Base-by-base conservation (phyloP, 2,888 invertebrate genomes). In the Nomada hirtipes region DNA sequence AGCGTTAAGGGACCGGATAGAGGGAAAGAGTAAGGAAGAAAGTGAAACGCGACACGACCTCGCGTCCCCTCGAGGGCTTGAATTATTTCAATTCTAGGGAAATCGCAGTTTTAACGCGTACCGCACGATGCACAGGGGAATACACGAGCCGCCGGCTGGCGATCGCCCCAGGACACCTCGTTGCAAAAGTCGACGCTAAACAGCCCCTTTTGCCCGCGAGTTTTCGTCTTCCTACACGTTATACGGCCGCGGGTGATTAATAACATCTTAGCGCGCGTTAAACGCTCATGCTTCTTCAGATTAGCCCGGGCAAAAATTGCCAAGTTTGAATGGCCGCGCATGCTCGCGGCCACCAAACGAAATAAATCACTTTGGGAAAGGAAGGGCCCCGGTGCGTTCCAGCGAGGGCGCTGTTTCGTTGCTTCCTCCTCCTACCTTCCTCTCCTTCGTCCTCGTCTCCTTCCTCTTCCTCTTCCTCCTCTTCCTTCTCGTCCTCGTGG, bases 271-370 rank as follows among this genome's bases (percentile, higher is more conserved):
- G 82, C 82, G 80, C 76, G 81, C 85, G 89, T 89, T 89, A 89
- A 89, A 89, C 85, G 88, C 80, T 84, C 81, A 80, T 83, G 87
- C 87, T 89, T 89, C 89, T 87, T 87, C 83, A 84, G 89, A 89
- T 89, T 88, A 89, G 87, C 79, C 67, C 60, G 82, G 72, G 83
- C 76, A 89, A 86, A 89, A 88, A 87, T 86, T 70, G 83, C 83
- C 83, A 86, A 88, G 81, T 89, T 88, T 86, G 88, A 88, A 88
- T 85, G 82, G 80, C 47, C 70, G 77, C 79, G 80, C 78, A 73
- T 79, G 70, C 83, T 82, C 82, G 82, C 84, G 79, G 78, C 80
- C 80, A 76, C 83, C 84, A 86, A 84, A 87, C 82, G 76, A 78
- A 83, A 88, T 88, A 88, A 88, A 88, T 88, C 89, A 89, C 86